Evolutionary conservation across 2,888 invertebrate genomes (phyloP), one percentile per base, ranked within the genome.

Genomic region (Mimas tiliae): DNA sequence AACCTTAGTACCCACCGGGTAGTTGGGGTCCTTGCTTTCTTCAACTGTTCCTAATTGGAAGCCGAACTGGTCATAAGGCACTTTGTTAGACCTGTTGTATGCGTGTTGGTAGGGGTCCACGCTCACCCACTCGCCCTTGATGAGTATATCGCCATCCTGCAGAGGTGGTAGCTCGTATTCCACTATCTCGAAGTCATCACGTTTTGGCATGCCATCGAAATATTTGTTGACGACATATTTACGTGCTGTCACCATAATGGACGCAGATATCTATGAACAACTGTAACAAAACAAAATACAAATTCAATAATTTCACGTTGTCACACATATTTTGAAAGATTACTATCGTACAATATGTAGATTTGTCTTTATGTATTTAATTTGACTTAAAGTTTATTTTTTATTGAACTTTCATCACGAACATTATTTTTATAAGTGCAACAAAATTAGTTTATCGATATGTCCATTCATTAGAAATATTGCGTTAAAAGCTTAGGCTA

Each of bases 121-220:
- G 42, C 83, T 85, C 19, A 86, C 71, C 78, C 78, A 86, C 53
- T 83, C 82, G 0, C 78, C 67, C 69, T 86, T 83, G 11, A 83
- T 75, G 0, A 86, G 73, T 38, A 82, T 70, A 62, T 85, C 95
- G 83, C 95, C 95, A 83, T 95, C 89, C 74, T 95, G 85, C 0
- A 96, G 73, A 11, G 93, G 80, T 4, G 94, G 94, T 21, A 96
- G 78, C 62, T 95, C 94, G 75, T 95, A 94, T 76, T 95, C 95
- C 0, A 94, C 90, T 4, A 96, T 71, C 71, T 94, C 86, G 19
- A 95, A 91, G 82, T 96, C 95, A 0, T 90, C 83, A 45, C 83
- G 77, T 75, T 95, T 95, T 0, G 96, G 95, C 45, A 90, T 80
- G 0, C 95, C 95, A 27, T 94, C 81, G 75, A 96, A 96, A 62